phyloP scores from a whole-genome alignment of 1,140 invertebrate species.

The Cydia amplana region DNA sequence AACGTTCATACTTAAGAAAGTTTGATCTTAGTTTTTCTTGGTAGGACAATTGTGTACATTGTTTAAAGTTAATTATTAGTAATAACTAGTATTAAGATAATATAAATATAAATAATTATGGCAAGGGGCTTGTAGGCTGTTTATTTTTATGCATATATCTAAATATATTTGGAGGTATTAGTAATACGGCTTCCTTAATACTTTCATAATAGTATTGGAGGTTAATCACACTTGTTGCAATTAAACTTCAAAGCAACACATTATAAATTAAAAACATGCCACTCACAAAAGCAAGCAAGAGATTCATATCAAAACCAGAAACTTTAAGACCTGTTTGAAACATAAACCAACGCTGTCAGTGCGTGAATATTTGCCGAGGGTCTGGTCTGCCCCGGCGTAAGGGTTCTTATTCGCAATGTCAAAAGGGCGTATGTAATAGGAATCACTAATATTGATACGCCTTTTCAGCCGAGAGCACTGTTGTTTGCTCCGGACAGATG shows the following conservation, averaged over 20 bases:
- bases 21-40: background rate
- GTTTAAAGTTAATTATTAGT: too few relatives aligned
- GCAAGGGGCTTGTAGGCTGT: too few relatives aligned
- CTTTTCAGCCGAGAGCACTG: conserved; percentile 51
- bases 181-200: too few relatives aligned
- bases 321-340: conserved; percentile 18
- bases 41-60: background rate
- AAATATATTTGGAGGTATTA: too few relatives aligned
- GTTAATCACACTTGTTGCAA: too few relatives aligned
- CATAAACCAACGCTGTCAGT: conserved; percentile 2
- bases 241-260: background rate
- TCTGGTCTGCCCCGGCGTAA: background rate
- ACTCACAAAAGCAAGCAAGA: background rate
- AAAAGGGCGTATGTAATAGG: background rate
- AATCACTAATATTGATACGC: background rate
- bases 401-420: background rate
- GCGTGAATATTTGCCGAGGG: conserved; percentile 18
- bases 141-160: too few relatives aligned
- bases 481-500: conserved; percentile 74
- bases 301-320: conserved; percentile 14
- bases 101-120: too few relatives aligned
- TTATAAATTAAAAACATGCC: background rate
- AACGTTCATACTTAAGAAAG: background rate
- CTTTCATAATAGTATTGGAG: too few relatives aligned
- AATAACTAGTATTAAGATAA: too few relatives aligned